phyloP scores from a whole-genome alignment of 2,888 invertebrate species.

The Malthinus seriepunctatus region DNA sequence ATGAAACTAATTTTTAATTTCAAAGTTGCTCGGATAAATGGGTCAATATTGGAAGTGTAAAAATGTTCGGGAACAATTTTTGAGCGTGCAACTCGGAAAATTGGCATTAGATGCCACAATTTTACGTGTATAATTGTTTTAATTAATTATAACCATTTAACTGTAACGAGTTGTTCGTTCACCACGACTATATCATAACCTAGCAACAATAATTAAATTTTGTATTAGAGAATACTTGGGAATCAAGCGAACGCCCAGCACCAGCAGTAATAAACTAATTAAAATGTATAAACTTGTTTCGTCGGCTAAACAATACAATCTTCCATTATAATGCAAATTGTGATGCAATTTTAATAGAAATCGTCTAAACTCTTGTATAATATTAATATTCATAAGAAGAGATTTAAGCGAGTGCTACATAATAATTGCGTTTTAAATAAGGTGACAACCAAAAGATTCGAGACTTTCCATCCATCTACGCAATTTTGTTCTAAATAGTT shows the following conservation, averaged over 20 bases:
- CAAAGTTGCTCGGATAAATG: too few species aligned
- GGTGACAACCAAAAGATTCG: neutral
- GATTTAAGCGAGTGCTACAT: slow-evolving; percentile 25
- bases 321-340: slow-evolving; percentile 29
- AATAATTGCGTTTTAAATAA: slow-evolving; percentile 21
- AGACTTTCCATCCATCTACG: too few species aligned
- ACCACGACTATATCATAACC: neutral
- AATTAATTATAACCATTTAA: neutral
- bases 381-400: slow-evolving; percentile 30
- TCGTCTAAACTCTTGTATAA: slow-evolving; percentile 26
- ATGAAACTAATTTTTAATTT: too few species aligned
- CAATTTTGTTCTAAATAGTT: too few species aligned
- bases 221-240: neutral
- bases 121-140: neutral
- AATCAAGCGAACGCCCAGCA: neutral
- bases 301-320: slow-evolving; percentile 28
- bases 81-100: too few species aligned
- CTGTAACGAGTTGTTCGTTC: slow-evolving; percentile 1
- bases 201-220: slow-evolving; percentile 6
- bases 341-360: slow-evolving; percentile 33
- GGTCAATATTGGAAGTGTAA: too few species aligned
- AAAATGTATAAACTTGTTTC: slow-evolving; percentile 26
- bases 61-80: too few species aligned
- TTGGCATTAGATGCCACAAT: too few species aligned
- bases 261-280: slow-evolving; percentile 20